Conservation (phyloP, 2,888 invertebrate species). For the Caenorhabditis auriculariae region DNA sequence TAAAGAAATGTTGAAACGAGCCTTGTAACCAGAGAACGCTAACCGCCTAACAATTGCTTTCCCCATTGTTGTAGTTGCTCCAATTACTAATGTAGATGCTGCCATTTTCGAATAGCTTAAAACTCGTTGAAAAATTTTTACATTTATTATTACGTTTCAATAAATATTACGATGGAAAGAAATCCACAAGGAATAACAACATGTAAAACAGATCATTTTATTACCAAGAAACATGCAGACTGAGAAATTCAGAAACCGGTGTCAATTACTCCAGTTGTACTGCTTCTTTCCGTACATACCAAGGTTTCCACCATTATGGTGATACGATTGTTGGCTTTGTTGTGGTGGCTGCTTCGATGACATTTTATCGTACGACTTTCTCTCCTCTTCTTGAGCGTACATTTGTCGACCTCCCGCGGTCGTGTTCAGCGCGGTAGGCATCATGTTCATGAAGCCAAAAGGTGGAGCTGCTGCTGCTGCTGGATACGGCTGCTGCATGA, state of each 20-base stretch:
- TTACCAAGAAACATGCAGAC: slow-evolving; percentile 29
- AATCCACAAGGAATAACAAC: slow-evolving; percentile 7
- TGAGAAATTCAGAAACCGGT: slow-evolving; percentile 36
- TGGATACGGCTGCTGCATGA: slow-evolving; percentile 36
- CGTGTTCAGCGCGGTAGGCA: slow-evolving; percentile 30
- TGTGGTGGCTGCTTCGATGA: slow-evolving; percentile 18
- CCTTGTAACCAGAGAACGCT: slow-evolving; percentile 43
- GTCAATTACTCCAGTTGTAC: slow-evolving; percentile 38
- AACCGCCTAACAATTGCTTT: slow-evolving; percentile 42
- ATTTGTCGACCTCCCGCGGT: slow-evolving; percentile 30
- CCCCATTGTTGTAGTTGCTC: slow-evolving; percentile 34
- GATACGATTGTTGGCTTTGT: slow-evolving; percentile 24
- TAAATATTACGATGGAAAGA: no score
- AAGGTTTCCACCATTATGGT: slow-evolving; percentile 28
- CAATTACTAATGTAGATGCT: slow-evolving; percentile 37
- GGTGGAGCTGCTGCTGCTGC: slow-evolving; percentile 6
- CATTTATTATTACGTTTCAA: no score
- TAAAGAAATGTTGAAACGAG: no score
- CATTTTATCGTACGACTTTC: slow-evolving; percentile 37
- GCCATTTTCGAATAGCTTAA: no score
- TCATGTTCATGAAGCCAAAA: slow-evolving; percentile 32
- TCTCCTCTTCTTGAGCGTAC: slow-evolving; percentile 33
- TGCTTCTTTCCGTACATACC: slow-evolving; percentile 29
- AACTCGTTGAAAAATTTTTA: no score
- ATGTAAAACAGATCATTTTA: slow-evolving; percentile 38